phyloP scores from a whole-genome alignment of 2,797 vertebrate species.

The Coregonus sp. region DNA sequence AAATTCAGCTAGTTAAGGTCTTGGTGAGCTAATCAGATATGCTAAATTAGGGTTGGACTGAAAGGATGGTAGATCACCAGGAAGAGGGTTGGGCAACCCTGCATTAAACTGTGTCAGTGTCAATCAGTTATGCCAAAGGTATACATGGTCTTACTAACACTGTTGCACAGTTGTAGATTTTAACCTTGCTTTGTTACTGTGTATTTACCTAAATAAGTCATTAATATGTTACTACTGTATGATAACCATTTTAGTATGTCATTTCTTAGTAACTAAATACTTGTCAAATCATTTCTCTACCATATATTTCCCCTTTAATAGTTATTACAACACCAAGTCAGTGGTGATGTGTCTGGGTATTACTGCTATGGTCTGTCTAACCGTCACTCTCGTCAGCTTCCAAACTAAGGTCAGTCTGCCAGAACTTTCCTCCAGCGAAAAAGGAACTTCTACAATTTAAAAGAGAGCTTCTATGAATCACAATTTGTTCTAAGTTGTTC shows the following conservation, averaged over 20 bases:
- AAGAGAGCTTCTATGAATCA: background rate
- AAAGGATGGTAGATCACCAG: background rate
- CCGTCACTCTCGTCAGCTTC: slow-evolving; percentile 89
- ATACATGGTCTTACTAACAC: background rate
- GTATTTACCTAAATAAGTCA: background rate
- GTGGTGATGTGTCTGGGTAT: slow-evolving; percentile 90
- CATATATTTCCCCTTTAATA: slow-evolving; percentile 47
- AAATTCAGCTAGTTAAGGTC: background rate
- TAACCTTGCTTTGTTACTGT: background rate
- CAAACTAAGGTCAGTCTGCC: slow-evolving; percentile 85
- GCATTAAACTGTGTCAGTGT: background rate
- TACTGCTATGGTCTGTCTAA: slow-evolving; percentile 87
- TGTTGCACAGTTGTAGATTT: background rate
- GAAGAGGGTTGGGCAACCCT: background rate
- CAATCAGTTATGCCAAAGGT: background rate
- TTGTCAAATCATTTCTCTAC: background rate
- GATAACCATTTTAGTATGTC: too few relatives aligned
- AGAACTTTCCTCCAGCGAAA: background rate
- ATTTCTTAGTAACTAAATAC: background rate
- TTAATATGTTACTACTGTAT: background rate
- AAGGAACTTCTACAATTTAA: background rate
- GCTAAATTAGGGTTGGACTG: background rate
- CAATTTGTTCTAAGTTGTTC: background rate
- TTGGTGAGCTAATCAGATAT: background rate
- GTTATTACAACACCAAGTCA: slow-evolving; percentile 90